A percentile compares a stretch with the other conserved stretches of the same genome.
Conservation (phyloP, 2,888 invertebrate species). For the Stenichneumon culpator region DNA sequence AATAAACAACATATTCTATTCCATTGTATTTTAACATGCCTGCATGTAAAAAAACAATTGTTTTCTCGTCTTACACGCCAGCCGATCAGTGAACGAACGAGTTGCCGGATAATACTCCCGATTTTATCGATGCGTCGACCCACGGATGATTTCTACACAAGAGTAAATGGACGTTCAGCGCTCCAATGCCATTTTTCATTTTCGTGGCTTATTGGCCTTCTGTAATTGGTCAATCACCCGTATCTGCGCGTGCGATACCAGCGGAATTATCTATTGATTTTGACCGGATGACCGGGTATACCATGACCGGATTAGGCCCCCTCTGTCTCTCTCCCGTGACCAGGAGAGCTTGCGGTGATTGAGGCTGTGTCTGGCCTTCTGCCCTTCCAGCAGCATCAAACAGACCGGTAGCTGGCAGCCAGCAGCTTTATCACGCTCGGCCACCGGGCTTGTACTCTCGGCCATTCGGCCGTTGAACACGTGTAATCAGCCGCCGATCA, state of each 20-base stretch:
- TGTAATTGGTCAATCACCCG: slow-evolving; percentile 13
- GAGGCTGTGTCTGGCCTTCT: slow-evolving; percentile 83
- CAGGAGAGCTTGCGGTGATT: slow-evolving; percentile 83
- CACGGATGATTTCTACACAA: neutral
- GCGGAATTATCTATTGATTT: slow-evolving; percentile 83
- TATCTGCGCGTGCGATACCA: slow-evolving; percentile 6
- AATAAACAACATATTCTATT: too few species aligned
- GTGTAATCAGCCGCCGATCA: slow-evolving; percentile 84
- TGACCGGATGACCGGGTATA: slow-evolving; percentile 78
- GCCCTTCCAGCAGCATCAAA: slow-evolving; percentile 77
- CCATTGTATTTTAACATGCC: too few species aligned
- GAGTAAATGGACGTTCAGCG: neutral
- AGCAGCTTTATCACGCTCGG: slow-evolving; percentile 82
- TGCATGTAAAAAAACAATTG: too few species aligned
- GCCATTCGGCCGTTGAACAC: slow-evolving; percentile 77
- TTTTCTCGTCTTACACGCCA: neutral
- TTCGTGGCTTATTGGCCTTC: slow-evolving; percentile 6
- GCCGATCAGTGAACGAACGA: neutral
- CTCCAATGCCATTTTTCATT: neutral
- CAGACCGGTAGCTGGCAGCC: slow-evolving; percentile 70
- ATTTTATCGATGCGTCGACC: neutral
- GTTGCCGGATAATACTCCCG: neutral
- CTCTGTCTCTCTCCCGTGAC: slow-evolving; percentile 67
- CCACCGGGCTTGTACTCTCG: slow-evolving; percentile 70
- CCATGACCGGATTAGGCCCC: slow-evolving; percentile 80